Evolutionary conservation across 53 echinoderm and acorn worm species (phyloP), one percentile per base, ranked within the genome.

Genomic region (Patiria pectinifera): DNA sequence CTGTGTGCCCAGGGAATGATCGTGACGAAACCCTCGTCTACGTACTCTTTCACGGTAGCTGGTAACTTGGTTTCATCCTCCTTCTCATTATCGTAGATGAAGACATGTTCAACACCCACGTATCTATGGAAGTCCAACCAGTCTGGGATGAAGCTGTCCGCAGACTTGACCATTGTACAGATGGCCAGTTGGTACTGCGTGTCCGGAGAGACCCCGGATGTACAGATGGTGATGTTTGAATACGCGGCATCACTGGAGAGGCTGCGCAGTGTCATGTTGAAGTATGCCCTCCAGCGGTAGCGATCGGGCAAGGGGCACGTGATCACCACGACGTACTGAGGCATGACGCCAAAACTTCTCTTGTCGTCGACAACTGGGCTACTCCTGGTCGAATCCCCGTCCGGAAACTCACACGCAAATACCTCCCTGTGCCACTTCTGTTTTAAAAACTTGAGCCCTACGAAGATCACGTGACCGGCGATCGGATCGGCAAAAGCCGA

Each of bases 81-180:
- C 35, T 84, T 77, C 78, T 94, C 95, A 71, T 96, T 96, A 81
- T 96, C 96, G 48, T 96, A 96, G 2, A 96, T 92, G 80, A 86
- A 96, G 62, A 96, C 93, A 61, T 96, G 96, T 47, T 96, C 95
- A 2, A 96, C 96, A 10, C 96, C 96, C 18, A 96, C 87, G 49
- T 92, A 95, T 11, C 91, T 78, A 62, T 96, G 96, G 70, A 92
- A 95, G 12, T 87, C 82, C 66, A 96, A 87, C 96, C 95, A 96
- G 44, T 91, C 91, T 16, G 96, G 96, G 4, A 96, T 83, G 82
- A 94, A 96, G 76, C 84, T 72, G 49, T 96, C 96, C 62, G 92
- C 92, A 14, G 93, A 88, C n/a, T 86, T 92, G 6, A 96, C 80
- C 96, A 96, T 96, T 25, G 96, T 96, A 60, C 96, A 96, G 44